These are phyloP conservation scores for Agrilus biguttatus DNA, from an alignment of 2,888 invertebrate genomes.

Conservation along the genomic window DNA sequence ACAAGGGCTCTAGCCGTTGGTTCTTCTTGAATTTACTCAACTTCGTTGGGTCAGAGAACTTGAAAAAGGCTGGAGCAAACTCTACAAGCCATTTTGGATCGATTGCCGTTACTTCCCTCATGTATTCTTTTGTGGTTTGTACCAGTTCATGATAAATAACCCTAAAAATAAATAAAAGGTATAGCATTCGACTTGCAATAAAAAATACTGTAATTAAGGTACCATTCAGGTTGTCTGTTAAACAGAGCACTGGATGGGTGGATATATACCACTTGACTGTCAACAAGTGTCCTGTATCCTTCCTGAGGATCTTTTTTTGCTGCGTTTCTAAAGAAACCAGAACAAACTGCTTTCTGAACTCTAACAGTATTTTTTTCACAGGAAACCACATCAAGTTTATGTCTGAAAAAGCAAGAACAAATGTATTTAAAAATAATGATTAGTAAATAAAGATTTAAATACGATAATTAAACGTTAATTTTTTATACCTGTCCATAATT, in stretches of 20 bases:
- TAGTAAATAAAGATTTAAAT: too few relatives aligned
- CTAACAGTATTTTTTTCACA: conserved; percentile 91
- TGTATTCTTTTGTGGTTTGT: conserved; percentile 97
- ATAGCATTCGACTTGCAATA: background rate
- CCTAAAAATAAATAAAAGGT: conserved; percentile 35
- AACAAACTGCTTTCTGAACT: conserved; percentile 95
- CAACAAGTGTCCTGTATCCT: conserved; percentile 91
- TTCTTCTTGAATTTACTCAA: conserved; percentile 98
- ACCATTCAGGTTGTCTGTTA: conserved; percentile 98
- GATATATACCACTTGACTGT: conserved; percentile 96
- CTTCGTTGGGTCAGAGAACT: conserved; percentile 96
- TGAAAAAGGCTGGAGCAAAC: conserved; percentile 98
- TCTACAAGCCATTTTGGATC: conserved; percentile 98
- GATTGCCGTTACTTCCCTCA: conserved; percentile 94
- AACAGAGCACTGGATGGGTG: conserved; percentile 97
- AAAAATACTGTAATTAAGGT: conserved; percentile 11
- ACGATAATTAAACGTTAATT: background rate
- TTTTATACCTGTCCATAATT: conserved; percentile 77
- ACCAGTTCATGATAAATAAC: conserved; percentile 98
- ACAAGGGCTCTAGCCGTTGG: conserved; percentile 91
- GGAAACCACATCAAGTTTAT: conserved; percentile 91
- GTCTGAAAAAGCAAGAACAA: conserved; percentile 36
- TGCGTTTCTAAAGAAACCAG: conserved; percentile 96
- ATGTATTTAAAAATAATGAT: conserved; percentile 3
- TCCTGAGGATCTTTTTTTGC: conserved; percentile 99